Evolutionary conservation across 2,797 vertebrate species (phyloP), one percentile per base, ranked within the genome.

Genomic region (Rhodeus uyekii): DNA sequence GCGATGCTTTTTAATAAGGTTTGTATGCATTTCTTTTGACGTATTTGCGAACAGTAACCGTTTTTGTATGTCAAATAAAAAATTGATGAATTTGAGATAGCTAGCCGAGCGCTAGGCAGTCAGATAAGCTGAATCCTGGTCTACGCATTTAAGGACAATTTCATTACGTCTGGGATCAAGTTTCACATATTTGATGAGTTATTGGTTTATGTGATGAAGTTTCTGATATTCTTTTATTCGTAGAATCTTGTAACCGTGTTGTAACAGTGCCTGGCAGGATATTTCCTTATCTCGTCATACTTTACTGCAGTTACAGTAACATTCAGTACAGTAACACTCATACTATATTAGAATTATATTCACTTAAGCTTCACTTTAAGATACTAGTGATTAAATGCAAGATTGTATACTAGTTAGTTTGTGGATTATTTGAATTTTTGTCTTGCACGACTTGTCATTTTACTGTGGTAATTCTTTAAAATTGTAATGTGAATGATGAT

Each of bases 1-100:
- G 87, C 27, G 29, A 95, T 95, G 94, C 64, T 94, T 38, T 32
- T 94, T 2, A 93, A 80, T 14, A 94, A 94, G 93, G 94, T 95
- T 81, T n/a, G 53, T 12, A 3, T 4, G 3, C 4, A 9, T 0
- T 4, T 0, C 0, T 1, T 1, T 12, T 0, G 44, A 46, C 10
- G 0, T n/a, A 14, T 8, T 42, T 29, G 8, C 16, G 8, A 18
- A 27, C 32, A 44, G 16, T 61, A 34, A 18, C 16, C 42, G 7
- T 44, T 58, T 61, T 29, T 19, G 1, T 5, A 32, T 32, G 2
- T 38, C 42, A 38, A 27, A 29, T 63, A 1, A 46, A 32, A 39
- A 58, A 5, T 46, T 76, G 58, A 5, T 42, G 16, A 65, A 9
- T 5, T 34, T 4, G 38, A 34, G n/a, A 13, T 16, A 42, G 19